Base-by-base conservation (phyloP, 2,113 vertebrate genomes). In the Dicentrarchus labrax region DNA sequence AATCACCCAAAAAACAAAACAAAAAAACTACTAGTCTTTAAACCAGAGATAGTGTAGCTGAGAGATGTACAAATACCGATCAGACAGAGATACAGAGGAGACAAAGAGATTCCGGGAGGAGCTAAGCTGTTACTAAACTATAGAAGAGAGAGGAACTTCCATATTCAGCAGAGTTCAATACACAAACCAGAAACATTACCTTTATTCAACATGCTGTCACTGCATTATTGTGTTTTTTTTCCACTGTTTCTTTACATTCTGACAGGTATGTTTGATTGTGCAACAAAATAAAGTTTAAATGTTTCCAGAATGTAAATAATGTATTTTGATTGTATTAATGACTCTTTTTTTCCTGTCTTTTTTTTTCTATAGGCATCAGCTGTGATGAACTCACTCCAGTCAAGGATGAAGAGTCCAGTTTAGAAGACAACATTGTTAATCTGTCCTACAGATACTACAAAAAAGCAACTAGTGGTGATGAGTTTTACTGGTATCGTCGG, bases 401-500 rank as follows among this genome's bases (percentile, higher is more conserved):
- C 19, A 50, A 65, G 5, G 3, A 59, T 8, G 70, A 74, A 66
- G 51, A 66, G 61, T 39, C 19, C 61, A 54, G n/a, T n/a, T n/a
- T n/a, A n/a, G n/a, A n/a, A n/a, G n/a, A n/a, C 24, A 60, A 8
- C 8, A 4, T 30, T 60, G 70, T 84, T 24, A 74, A 62, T 54
- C 47, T 84, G 61, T 19, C 54, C 36, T 79, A 41, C 45, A 73
- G 0, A 12, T 79, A 61, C n/a, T 11, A 9, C 10, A 68, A 30
- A 9, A 15, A n/a, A 0, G 3, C 43, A 6, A 0, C 70, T 36
- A 0, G 0, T 4, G 0, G 0, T 38, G 76, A 86, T 73, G 10
- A 60, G 41, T 88, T 86, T 41, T 86, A 19, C 67, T 88, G 83
- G 83, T 88, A 83, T 69, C 56, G 48, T 51, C 67, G 69, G 72